These are phyloP conservation scores for Silvanus unidentatus DNA, from an alignment of 2,888 invertebrate genomes.

Conservation along the genomic window DNA sequence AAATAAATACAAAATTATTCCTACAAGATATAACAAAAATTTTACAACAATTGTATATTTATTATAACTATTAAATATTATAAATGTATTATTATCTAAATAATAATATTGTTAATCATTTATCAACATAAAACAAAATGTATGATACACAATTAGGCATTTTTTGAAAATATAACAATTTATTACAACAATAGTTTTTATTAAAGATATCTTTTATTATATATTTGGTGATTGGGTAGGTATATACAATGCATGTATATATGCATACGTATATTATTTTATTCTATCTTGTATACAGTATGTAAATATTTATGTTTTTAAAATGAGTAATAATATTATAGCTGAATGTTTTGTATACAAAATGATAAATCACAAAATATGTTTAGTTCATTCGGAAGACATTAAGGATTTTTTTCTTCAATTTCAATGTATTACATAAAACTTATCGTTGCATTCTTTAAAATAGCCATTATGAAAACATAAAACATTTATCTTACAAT, in stretches of 20 bases:
- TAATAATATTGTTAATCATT: neutral
- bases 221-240: too few relatives aligned
- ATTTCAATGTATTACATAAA: slow-evolving; percentile 9
- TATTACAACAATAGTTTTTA: slow-evolving; percentile 8
- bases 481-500: neutral
- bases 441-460: slow-evolving; percentile 17
- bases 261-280: too few relatives aligned
- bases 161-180: slow-evolving; percentile 4
- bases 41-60: slow-evolving; percentile 12
- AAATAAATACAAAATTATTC: slow-evolving; percentile 9
- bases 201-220: slow-evolving; percentile 4
- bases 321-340: slow-evolving; percentile 17
- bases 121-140: neutral
- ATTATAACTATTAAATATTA: neutral
- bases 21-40: slow-evolving; percentile 6
- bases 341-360: neutral
- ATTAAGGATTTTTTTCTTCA: slow-evolving; percentile 28
- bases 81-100: neutral
- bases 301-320: slow-evolving; percentile 17
- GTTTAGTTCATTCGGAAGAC: slow-evolving; percentile 33
- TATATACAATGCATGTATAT: too few relatives aligned
- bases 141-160: neutral
- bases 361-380: slow-evolving; percentile 24
- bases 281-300: slow-evolving; percentile 11
- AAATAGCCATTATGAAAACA: slow-evolving; percentile 8